Base-by-base conservation (phyloP, 2,113 vertebrate species). In the Pedionomus torquatus region DNA sequence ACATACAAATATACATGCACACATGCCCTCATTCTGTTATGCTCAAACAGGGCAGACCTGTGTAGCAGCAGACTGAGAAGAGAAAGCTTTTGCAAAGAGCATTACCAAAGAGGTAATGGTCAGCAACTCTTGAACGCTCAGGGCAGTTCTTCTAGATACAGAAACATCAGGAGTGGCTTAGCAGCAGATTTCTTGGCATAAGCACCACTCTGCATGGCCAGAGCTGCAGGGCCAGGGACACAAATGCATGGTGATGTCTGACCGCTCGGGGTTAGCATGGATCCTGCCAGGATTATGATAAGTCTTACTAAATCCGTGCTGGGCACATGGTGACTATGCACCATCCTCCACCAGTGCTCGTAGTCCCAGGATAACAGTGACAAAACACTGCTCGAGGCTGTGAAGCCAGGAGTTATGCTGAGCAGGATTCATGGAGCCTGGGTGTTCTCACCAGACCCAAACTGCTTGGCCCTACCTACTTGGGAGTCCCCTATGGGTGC, bases 261-360 rank as follows among this genome's bases (percentile, higher is more conserved):
- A 83, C 58, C 1, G 7, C 92, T 72, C 0, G 0, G 75, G 41
- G 92, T 88, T 65, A 90, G 83, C 2, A 1, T 69, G 90, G 90
- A 92, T 83, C 58, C 71, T 65, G 70, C 83, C 83, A 74, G 89
- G 88, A 97, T 97, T 95, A 95, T 0, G 0, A 11, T 92, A 93
- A 95, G 68, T 92, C 76, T 72, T 54, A 63, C 95, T 93, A 95
- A 96, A 93, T 94, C 88, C 25, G 2, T 25, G 58, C 88, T 13
- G 79, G 85, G 85, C 86, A 81, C 86, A 37, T 37, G 68, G 91
- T 77, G 91, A 93, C 86, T 86, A 57, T 65, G 79, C 76, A 92
- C 26, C 41, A 20, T 37, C 71, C 85, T 93, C 57, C 2, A 3
- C 28, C 79, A 58, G 44, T 48, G 37, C 82, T 77, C 63, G 49